Percentiles rank a stretch among this genome's conserved stretches.
phyloP scores from a whole-genome alignment of 2,888 invertebrate genomes.

The Synergus laeviventris region DNA sequence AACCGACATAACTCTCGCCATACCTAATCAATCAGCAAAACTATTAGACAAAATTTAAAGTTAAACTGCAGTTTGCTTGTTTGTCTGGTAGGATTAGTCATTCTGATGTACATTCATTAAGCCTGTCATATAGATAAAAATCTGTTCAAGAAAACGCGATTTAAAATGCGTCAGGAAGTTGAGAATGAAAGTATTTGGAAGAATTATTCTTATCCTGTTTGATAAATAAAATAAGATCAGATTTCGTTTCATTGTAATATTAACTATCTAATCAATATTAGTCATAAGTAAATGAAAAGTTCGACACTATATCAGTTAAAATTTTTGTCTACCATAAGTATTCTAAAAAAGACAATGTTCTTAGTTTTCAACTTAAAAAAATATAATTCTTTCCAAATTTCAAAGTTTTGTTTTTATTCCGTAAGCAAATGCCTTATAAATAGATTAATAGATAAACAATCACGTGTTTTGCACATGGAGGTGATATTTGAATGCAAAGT shows the following conservation, averaged over 20 bases:
- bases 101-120: neutral
- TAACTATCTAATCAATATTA: neutral
- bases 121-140: too few relatives aligned
- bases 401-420: neutral
- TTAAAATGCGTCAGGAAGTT: neutral
- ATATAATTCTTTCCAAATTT: neutral
- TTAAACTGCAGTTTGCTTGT: neutral
- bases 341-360: neutral
- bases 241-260: neutral
- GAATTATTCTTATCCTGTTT: neutral
- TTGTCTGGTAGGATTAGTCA: neutral
- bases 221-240: neutral
- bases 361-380: neutral
- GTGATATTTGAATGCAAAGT: constrained; percentile 31
- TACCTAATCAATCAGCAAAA: neutral
- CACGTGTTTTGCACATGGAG: constrained; percentile 7
- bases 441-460: constrained; percentile 14
- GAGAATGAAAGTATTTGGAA: neutral
- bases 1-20: too few relatives aligned
- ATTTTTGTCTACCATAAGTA: neutral
- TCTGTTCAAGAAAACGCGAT: neutral
- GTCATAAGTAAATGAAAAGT: neutral
- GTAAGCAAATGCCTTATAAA: neutral
- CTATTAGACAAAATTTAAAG: neutral
- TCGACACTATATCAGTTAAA: neutral